Percentiles rank a stretch among this genome's conserved stretches.
Evolutionary conservation across 2,797 vertebrate species (phyloP).

Genomic region (Megaceryle alcyon): DNA sequence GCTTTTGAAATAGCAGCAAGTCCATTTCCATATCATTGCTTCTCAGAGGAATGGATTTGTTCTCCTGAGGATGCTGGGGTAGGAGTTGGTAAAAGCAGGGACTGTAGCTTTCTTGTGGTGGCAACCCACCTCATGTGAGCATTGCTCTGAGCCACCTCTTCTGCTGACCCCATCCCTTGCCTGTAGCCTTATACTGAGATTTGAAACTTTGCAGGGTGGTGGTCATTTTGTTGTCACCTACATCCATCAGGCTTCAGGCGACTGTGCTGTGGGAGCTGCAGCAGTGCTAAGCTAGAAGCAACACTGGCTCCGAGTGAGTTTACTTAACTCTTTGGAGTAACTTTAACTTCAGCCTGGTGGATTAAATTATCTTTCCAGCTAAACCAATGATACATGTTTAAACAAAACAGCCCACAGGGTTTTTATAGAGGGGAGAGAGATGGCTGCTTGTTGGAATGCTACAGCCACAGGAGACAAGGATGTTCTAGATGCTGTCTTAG

Average conservation of each 20-base stretch:
- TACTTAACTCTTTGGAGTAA: background rate
- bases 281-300: background rate
- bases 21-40: background rate
- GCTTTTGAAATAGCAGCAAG: background rate
- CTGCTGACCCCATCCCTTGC: background rate
- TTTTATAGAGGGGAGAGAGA: background rate
- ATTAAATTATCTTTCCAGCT: background rate
- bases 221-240: background rate
- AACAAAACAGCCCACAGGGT: background rate
- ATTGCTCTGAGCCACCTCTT: background rate
- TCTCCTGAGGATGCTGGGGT: background rate
- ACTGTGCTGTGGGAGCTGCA: background rate
- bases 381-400: background rate
- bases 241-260: background rate
- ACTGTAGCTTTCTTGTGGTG: background rate
- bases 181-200: background rate
- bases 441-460: rapidly evolving
- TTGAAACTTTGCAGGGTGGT: background rate
- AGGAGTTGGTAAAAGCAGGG: background rate
- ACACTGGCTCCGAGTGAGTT: rapidly evolving
- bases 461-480: background rate
- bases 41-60: background rate
- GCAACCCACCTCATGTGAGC: background rate
- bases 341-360: background rate
- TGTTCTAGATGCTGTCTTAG: background rate